Base-by-base conservation (phyloP, 2,113 vertebrate genomes). In the Tapirus terrestris region DNA sequence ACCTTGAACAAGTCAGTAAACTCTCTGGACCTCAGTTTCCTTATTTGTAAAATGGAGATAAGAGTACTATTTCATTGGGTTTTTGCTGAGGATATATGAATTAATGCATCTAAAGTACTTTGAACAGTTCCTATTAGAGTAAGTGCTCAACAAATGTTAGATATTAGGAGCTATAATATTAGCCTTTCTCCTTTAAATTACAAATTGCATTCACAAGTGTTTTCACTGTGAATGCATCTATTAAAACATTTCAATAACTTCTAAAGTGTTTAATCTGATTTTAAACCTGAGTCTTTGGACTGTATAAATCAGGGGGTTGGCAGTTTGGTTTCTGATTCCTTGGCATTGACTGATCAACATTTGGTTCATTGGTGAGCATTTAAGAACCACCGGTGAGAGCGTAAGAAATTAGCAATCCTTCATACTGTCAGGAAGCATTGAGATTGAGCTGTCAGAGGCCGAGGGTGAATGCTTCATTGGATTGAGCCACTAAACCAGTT, bases 301-400 rank as follows among this genome's bases (percentile, higher is more conserved):
- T 93, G 65, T 56, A 75, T 97, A 94, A 97, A 96, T 96, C 90
- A 93, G 73, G 33, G 67, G 65, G 60, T 45, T 96, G 97, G 97
- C 97, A 94, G 6, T 96, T 98, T 93, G 95, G 95, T 93, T 97
- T 98, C 95, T 97, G 97, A 96, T 90, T 94, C 92, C 85, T 97
- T 98, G 98, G 98, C 98, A 97, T 97, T 97, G 98, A 98, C 97
- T 97, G 96, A 97, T 98, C 96, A 97, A 96, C 58, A 0, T 96
- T 95, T 79, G 45, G 86, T 94, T 97, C 90, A 51, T 88, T 73
- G 75, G 97, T 98, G 97, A 97, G 91, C 96, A 94, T 96, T 98
- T 97, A 97, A 96, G 97, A 98, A 86, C 97, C 96, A 96, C 98
- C 96, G 95, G 97, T 93, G 97, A 96, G 83, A 53, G 39, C 48